Conservation (phyloP, 1,140 invertebrate genomes). For the Melipona quadrifasciata region DNA sequence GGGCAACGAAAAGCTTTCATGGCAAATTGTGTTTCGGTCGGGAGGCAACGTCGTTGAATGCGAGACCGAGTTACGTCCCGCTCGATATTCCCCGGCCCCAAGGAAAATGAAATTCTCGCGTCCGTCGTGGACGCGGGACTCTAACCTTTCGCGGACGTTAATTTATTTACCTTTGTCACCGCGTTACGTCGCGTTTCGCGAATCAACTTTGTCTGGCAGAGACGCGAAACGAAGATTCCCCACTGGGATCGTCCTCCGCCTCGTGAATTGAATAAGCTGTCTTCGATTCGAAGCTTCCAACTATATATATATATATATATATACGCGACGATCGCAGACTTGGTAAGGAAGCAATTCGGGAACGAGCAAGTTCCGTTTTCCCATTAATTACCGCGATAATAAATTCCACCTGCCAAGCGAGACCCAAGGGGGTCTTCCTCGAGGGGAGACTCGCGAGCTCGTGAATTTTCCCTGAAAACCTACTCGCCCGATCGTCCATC, state of each 20-base stretch:
- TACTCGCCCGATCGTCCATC: neutral
- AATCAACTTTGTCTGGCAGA: neutral
- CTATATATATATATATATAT: too few species aligned
- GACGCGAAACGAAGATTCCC: neutral
- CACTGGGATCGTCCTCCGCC: neutral
- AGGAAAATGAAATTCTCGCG: constrained; percentile 1
- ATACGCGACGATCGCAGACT: neutral
- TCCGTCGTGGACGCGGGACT: too few species aligned
- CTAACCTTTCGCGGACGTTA: neutral
- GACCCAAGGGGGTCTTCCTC: neutral
- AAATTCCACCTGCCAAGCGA: neutral
- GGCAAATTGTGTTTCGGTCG: constrained; percentile 12
- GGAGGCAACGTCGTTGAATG: neutral
- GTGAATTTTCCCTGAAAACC: neutral
- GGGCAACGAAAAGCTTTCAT: constrained; percentile 13
- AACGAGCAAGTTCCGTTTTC: neutral
- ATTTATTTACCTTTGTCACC: constrained; percentile 8
- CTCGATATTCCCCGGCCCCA: constrained; percentile 1
- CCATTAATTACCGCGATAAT: neutral
- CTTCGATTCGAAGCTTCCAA: too few species aligned
- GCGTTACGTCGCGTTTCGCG: neutral
- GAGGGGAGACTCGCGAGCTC: neutral
- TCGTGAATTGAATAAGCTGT: too few species aligned
- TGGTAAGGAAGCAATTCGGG: neutral
- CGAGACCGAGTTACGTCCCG: neutral